These are phyloP conservation scores for Hemibagrus wyckioides DNA, from an alignment of 2,113 vertebrate species.

Conservation along the genomic window DNA sequence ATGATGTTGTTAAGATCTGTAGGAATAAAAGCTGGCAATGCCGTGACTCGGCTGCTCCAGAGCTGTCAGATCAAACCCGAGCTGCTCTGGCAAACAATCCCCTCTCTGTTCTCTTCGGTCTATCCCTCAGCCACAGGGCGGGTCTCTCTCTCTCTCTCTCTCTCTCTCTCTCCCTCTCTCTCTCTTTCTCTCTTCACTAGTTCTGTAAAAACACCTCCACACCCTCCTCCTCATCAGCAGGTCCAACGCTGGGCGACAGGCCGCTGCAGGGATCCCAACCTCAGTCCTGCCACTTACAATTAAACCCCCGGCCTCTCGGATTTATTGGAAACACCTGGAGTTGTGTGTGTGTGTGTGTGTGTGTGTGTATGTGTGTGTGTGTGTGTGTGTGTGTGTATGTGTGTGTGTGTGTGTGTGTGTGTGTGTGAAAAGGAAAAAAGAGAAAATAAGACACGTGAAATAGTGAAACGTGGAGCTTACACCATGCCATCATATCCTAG, in stretches of 20 bases:
- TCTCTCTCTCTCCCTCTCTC: constrained; percentile 52
- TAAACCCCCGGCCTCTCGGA: constrained; percentile 61
- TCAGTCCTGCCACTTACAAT: constrained; percentile 70
- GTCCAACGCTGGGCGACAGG: constrained; percentile 59
- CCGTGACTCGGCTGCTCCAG: constrained; percentile 31
- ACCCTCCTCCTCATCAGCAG: constrained; percentile 37
- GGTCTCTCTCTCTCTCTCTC: constrained; percentile 61
- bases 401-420: neutral
- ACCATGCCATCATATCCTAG: neutral
- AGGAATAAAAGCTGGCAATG: constrained; percentile 12
- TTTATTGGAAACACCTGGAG: constrained; percentile 72
- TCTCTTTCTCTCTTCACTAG: constrained; percentile 37
- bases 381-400: neutral
- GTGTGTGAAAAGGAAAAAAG: neutral
- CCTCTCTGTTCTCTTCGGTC: constrained; percentile 73
- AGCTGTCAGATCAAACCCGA: constrained; percentile 54
- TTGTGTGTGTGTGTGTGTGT: neutral
- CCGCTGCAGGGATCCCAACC: constrained; percentile 66
- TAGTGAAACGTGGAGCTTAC: constrained; percentile 1
- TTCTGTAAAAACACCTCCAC: constrained; percentile 71
- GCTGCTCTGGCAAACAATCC: constrained; percentile 65
- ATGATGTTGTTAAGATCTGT: constrained; percentile 15
- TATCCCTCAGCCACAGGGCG: constrained; percentile 60
- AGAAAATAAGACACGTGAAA: neutral
- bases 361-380: neutral